Evolutionary conservation across 2,113 vertebrate genomes (phyloP).

Genomic region (Festucalex cinctus): DNA sequence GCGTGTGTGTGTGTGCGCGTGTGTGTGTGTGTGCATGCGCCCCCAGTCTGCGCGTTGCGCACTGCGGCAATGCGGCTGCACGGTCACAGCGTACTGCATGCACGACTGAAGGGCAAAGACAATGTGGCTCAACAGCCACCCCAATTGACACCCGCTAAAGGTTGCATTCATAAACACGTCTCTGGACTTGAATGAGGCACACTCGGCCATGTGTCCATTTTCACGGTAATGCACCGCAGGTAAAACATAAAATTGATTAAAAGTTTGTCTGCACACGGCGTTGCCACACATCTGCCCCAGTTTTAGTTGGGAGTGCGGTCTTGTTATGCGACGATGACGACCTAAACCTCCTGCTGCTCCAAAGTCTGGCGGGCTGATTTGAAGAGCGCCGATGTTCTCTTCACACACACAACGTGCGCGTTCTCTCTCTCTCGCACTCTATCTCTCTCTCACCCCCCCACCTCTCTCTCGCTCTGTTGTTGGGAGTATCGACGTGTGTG

Average conservation of each 20-base stretch:
- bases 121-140: constrained; percentile 11
- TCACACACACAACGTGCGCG: constrained; percentile 47
- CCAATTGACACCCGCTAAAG: constrained; percentile 14
- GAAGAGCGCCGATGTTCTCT: constrained; percentile 42
- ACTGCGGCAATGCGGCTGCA: constrained; percentile 69
- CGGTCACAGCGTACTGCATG: constrained; percentile 46
- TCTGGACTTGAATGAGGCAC: background rate
- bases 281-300: constrained; percentile 21
- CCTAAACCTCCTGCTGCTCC: constrained; percentile 53
- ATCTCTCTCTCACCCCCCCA: background rate
- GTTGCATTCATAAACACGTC: background rate
- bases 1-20: background rate
- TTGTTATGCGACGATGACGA: constrained; percentile 48
- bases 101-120: constrained; percentile 54
- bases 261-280: background rate
- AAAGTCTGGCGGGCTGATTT: constrained; percentile 64
- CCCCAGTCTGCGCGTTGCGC: constrained; percentile 65
- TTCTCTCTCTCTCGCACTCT: background rate
- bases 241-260: background rate
- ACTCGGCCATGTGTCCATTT: background rate
- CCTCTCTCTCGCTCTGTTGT: constrained; percentile 18
- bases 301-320: constrained; percentile 22
- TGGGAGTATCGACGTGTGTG: constrained; percentile 54
- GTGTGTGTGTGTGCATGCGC: constrained; percentile 2
- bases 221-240: background rate